Evolutionary conservation across 1,140 invertebrate species (phyloP).

Genomic region (Pogonomyrmex barbatus): DNA sequence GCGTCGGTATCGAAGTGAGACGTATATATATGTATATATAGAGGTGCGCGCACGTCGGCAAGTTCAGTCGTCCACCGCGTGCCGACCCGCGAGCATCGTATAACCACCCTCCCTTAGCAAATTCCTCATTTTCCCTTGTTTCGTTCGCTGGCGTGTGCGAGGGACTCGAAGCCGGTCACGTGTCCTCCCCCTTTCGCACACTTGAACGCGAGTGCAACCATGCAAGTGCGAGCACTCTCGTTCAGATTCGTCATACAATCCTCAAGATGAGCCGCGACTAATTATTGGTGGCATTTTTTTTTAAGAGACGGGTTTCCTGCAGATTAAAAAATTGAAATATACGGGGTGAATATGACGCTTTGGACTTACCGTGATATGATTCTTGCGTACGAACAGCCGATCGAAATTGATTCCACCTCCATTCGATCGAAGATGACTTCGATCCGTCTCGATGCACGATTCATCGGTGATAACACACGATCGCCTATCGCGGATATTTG

Average conservation of each 20-base stretch:
- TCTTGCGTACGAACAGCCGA: neutral
- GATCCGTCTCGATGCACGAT: neutral
- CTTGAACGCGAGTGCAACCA: conserved; percentile 69
- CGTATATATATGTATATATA: conserved; percentile 79
- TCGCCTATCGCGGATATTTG: neutral
- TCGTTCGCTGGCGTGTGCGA: conserved; percentile 37
- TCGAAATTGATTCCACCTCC: neutral
- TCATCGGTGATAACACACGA: neutral
- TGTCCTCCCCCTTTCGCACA: conserved; percentile 56
- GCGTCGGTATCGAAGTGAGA: conserved; percentile 77
- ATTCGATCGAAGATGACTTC: neutral
- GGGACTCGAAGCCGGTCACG: conserved; percentile 58
- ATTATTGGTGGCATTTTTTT: conserved; percentile 29
- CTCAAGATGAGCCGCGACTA: conserved; percentile 32
- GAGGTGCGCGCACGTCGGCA: conserved; percentile 79
- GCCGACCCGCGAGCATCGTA: conserved; percentile 79
- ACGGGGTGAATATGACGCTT: neutral
- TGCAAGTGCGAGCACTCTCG: conserved; percentile 65
- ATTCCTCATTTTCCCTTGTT: conserved; percentile 33
- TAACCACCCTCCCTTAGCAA: conserved; percentile 60
- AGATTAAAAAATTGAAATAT: neutral
- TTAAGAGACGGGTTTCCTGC: neutral
- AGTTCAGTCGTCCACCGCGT: conserved; percentile 80
- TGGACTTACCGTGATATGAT: neutral
- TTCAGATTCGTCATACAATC: conserved; percentile 46